phyloP scores from a whole-genome alignment of 2,797 vertebrate genomes.

The Poecilia gillii region DNA sequence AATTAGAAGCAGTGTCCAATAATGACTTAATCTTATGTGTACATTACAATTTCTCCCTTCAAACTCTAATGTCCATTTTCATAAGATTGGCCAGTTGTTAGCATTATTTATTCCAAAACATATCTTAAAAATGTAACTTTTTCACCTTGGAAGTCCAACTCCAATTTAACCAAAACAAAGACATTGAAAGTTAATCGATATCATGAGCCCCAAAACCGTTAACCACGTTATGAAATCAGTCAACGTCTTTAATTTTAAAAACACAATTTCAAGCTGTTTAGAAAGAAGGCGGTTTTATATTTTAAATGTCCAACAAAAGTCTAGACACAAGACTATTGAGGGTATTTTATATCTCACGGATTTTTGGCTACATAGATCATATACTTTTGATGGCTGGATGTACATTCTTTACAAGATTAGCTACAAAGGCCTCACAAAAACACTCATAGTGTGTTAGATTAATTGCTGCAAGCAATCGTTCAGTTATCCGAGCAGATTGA shows the following conservation, averaged over 20 bases:
- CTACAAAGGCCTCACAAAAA: constrained; percentile 43
- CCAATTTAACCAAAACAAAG: not conserved
- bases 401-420: constrained; percentile 36
- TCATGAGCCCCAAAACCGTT: not conserved
- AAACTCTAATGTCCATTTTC: not conserved
- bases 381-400: constrained; percentile 15
- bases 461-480: constrained; percentile 55
- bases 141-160: not conserved
- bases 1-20: not conserved
- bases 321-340: not conserved
- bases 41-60: not conserved
- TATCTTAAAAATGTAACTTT: not conserved
- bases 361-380: constrained; percentile 27
- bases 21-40: not conserved
- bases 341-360: not conserved
- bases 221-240: not conserved
- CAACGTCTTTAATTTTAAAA: not conserved
- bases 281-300: not conserved
- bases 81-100: no score
- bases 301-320: not conserved
- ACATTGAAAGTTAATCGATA: not conserved
- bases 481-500: constrained; percentile 62
- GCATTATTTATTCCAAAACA: not conserved
- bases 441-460: constrained; percentile 5
- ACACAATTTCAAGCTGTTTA: not conserved